These are phyloP conservation scores for Ceratina calcarata DNA, from an alignment of 1,140 invertebrate species.

Conservation along the genomic window DNA sequence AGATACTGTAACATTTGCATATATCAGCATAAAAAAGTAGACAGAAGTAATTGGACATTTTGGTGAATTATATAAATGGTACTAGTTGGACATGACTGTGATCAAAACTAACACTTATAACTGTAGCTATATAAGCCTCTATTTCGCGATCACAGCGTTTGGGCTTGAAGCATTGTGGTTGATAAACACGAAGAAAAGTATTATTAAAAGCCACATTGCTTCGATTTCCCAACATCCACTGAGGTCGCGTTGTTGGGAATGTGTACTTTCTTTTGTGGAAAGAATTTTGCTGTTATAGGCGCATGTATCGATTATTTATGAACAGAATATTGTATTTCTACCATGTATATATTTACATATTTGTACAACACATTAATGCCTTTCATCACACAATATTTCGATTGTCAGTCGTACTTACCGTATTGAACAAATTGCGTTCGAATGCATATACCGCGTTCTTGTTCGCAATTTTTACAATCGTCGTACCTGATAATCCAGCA, in stretches of 20 bases:
- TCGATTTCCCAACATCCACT: constrained; percentile 68
- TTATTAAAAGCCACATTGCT: constrained; percentile 71
- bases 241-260: constrained; percentile 70
- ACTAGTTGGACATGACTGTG: constrained; percentile 9
- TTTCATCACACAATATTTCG: constrained; percentile 65
- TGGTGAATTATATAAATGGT: constrained; percentile 5
- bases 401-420: constrained; percentile 58
- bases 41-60: constrained; percentile 27
- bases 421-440: constrained; percentile 53
- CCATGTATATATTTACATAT: constrained; percentile 70
- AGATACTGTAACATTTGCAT: constrained; percentile 3
- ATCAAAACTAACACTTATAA: constrained; percentile 13
- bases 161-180: constrained; percentile 75
- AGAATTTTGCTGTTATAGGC: constrained; percentile 66
- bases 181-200: constrained; percentile 49
- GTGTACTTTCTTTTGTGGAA: constrained; percentile 61
- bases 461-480: constrained; percentile 52
- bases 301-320: constrained; percentile 76
- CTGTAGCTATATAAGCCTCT: constrained; percentile 15
- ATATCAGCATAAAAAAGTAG: not conserved
- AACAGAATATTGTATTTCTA: constrained; percentile 74
- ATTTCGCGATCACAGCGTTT: constrained; percentile 72
- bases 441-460: constrained; percentile 17
- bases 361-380: constrained; percentile 67
- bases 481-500: constrained; percentile 53